A percentile compares a stretch with the other conserved stretches of the same genome.
phyloP scores from a whole-genome alignment of 2,113 vertebrate species.

The Pelecanus crispus region DNA sequence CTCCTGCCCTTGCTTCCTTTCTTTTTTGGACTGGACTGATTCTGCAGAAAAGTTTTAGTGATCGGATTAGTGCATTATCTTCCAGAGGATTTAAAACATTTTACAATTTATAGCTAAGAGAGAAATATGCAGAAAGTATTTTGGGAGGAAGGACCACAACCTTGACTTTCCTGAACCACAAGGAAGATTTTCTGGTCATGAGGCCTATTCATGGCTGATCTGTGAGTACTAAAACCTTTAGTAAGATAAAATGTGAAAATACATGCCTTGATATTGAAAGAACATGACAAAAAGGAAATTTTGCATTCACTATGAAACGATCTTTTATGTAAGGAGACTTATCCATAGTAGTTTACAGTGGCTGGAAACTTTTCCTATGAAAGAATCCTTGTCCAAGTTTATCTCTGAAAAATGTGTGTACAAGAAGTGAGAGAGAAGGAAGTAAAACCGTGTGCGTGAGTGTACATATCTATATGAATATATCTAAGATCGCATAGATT shows the following conservation, averaged over 20 bases:
- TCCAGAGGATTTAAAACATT: background rate
- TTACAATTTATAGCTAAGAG: background rate
- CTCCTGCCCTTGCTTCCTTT: background rate
- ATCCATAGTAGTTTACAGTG: background rate
- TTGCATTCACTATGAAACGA: background rate
- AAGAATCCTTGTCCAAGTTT: background rate
- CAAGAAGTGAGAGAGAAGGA: background rate
- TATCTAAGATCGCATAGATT: background rate
- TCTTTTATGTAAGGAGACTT: background rate
- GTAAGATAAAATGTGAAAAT: background rate
- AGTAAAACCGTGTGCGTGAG: background rate
- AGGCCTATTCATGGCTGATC: background rate
- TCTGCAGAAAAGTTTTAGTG: background rate
- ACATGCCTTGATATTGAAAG: background rate
- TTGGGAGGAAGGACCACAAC: background rate
- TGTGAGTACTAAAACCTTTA: background rate
- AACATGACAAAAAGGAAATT: background rate
- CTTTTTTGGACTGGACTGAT: background rate
- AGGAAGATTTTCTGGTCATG: background rate
- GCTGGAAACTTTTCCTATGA: background rate
- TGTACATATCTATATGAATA: background rate
- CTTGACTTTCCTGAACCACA: background rate
- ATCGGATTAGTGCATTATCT: background rate
- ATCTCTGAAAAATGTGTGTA: background rate
- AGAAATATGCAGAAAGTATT: background rate